These are phyloP conservation scores for Paramormyrops kingsleyae DNA, from an alignment of 2,113 vertebrate species.

Conservation along the genomic window DNA sequence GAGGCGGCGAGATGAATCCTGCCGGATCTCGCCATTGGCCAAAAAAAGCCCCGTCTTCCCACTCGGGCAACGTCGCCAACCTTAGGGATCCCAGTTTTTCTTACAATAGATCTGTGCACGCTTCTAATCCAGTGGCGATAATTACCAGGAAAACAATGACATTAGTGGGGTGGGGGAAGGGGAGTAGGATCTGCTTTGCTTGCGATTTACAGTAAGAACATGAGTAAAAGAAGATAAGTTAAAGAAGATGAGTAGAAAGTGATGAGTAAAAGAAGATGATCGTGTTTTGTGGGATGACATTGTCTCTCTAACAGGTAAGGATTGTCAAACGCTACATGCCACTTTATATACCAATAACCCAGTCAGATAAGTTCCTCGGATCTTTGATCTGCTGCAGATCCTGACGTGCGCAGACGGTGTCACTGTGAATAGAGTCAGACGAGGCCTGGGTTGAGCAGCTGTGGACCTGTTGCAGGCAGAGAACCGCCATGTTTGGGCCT, in stretches of 20 bases:
- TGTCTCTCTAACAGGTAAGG: not conserved
- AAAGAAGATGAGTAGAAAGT: not conserved
- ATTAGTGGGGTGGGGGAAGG: not conserved
- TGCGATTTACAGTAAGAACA: not conserved
- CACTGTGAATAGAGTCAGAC: not conserved
- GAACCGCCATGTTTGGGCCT: not conserved
- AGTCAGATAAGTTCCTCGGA: not conserved
- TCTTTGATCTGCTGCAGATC: not conserved
- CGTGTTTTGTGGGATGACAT: not conserved
- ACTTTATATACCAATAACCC: not conserved
- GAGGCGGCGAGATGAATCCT: not conserved
- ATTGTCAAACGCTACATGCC: not conserved
- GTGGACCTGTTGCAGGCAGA: not conserved
- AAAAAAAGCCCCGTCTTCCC: constrained; percentile 53
- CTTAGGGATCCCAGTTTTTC: constrained; percentile 40
- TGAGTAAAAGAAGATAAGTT: not conserved
- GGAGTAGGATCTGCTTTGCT: not conserved
- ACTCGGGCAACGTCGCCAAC: constrained; percentile 46
- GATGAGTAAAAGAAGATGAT: not conserved
- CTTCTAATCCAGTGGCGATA: not conserved
- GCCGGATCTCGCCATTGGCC: constrained; percentile 44
- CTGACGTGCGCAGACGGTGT: not conserved
- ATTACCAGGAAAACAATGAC: not conserved
- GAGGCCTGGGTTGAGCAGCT: not conserved
- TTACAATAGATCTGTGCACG: not conserved